A percentile compares a stretch with the other conserved stretches of the same genome.
Conservation (phyloP, 2,797 vertebrate species). For the Catharus ustulatus region DNA sequence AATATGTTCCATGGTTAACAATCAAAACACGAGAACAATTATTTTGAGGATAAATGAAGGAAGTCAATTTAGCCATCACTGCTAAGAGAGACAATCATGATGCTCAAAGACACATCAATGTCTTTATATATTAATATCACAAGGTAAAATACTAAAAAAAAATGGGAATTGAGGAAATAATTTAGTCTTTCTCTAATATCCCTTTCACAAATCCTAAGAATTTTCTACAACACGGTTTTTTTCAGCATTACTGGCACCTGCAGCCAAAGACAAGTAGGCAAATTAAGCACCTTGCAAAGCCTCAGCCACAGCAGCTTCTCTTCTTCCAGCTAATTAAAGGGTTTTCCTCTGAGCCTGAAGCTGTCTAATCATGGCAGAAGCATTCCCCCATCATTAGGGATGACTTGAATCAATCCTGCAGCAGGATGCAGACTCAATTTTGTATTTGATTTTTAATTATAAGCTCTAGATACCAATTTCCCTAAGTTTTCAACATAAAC, state of each 20-base stretch:
- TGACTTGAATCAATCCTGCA: constrained; percentile 4
- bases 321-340: constrained; percentile 18
- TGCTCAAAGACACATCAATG: not conserved
- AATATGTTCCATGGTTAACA: not conserved
- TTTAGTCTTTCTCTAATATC: not conserved
- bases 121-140: not conserved
- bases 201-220: not conserved
- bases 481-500: not conserved
- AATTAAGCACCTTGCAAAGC: not conserved
- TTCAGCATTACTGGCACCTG: not conserved
- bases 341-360: constrained; percentile 31
- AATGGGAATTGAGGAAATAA: not conserved
- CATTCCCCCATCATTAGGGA: constrained; percentile 30
- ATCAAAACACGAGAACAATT: not conserved
- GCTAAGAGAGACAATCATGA: not conserved
- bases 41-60: not conserved
- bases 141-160: not conserved
- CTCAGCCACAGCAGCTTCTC: not conserved
- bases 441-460: constrained; percentile 1
- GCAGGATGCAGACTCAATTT: not conserved
- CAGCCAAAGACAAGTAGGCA: not conserved
- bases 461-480: not conserved
- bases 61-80: not conserved
- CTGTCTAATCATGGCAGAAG: constrained; percentile 12
- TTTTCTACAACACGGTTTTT: not conserved